These are phyloP conservation scores for Gobionotothen gibberifrons DNA, from an alignment of 2,797 vertebrate species.

Conservation along the genomic window DNA sequence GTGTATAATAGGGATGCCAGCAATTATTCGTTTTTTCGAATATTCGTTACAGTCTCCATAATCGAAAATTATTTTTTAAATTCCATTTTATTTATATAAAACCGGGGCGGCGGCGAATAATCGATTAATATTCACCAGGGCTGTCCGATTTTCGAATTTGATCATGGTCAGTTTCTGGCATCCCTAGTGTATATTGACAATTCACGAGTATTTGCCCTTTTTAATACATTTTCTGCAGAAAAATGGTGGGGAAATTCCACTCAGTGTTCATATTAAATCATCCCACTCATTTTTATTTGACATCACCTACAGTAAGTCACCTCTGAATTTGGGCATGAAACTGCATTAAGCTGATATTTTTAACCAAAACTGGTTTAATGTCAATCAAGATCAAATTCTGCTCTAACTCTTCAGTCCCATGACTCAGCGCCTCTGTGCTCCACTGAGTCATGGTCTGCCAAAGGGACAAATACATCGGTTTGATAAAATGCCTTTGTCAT, in stretches of 20 bases:
- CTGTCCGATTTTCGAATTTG: too few relatives aligned
- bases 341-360: conserved; percentile 5
- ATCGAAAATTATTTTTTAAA: too few relatives aligned
- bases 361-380: neutral
- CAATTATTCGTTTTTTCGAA: too few relatives aligned
- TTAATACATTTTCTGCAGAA: neutral
- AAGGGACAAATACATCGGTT: conserved; percentile 1
- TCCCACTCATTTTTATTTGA: conserved; percentile 21
- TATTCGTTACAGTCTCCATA: too few relatives aligned
- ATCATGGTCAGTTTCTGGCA: too few relatives aligned
- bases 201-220: neutral
- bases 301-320: neutral
- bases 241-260: neutral
- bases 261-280: conserved; percentile 11
- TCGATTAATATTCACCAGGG: too few relatives aligned
- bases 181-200: too few relatives aligned
- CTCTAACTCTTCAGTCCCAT: conserved; percentile 12
- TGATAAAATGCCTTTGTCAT: conserved; percentile 11
- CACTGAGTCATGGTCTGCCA: conserved; percentile 23
- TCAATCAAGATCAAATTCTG: conserved; percentile 13
- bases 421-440: conserved; percentile 24
- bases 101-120: too few relatives aligned
- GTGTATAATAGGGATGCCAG: neutral
- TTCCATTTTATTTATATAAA: too few relatives aligned
- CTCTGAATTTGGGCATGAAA: neutral